Base-by-base conservation (phyloP, 2,888 invertebrate genomes). In the Epinotia demarniana region DNA sequence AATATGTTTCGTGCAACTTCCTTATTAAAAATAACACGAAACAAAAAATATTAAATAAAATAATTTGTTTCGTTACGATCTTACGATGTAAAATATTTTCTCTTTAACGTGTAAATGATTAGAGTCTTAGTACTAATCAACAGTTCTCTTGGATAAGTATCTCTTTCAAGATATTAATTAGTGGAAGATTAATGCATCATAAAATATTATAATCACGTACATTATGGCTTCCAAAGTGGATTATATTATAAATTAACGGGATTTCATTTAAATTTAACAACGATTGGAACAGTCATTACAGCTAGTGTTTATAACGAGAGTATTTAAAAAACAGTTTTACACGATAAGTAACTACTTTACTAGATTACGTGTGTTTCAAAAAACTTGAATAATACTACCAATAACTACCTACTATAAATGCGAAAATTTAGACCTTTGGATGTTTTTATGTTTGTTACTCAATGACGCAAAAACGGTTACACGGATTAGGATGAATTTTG, bases 201-300 rank as follows among this genome's bases (percentile, higher is more conserved):
- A 27, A 16, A 60, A 60, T 60, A 60, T 60, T 60, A 61, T 23
- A n/a, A 61, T 19, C 27, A 27, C 12, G 60, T 61, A 61, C 27
- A 61, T 61, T 13, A 61, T 11, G 61, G 61, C 61, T 61, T 61
- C 58, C 61, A 61, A 61, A 61, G 61, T 61, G 33, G 61, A 61
- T 61, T 61, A 61, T 33, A 61, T n/a, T 61, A 61, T 61, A 33
- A 61, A 61, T 33, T 61, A 61, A 61, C 61, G 61, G n/a, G 16
- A 61, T 61, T n/a, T 3, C 33, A n/a, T 61, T 27, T 60, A 6
- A 60, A 27, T 60, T 33, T 33, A 23, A 16, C 33, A 60, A 60
- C 16, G n/a, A 9, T 61, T 61, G 12, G 8, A 61, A 33, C 61
- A 33, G 6, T 61, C 33, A 61, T 61, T 61, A 33, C 9, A 61